These are phyloP conservation scores for Cheilinus undulatus DNA, from an alignment of 2,113 vertebrate species.

Conservation along the genomic window DNA sequence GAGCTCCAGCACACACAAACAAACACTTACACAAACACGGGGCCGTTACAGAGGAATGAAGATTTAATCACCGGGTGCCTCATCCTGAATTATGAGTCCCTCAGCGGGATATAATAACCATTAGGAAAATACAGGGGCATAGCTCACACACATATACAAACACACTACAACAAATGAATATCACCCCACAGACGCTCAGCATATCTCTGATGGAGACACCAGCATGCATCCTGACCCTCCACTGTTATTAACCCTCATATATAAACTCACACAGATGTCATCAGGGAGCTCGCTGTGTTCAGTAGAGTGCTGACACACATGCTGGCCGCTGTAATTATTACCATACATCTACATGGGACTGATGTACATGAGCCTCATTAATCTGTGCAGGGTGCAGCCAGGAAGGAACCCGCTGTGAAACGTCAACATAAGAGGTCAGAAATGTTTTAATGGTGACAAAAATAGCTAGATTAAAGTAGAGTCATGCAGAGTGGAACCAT, in stretches of 20 bases:
- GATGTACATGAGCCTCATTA: too few relatives aligned
- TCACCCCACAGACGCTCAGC: neutral
- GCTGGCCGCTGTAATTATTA: too few relatives aligned
- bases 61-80: conserved; percentile 64
- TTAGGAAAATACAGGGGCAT: conserved; percentile 9
- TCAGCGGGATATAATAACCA: neutral
- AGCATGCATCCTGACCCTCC: neutral
- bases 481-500: too few relatives aligned
- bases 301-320: too few relatives aligned
- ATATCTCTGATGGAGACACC: neutral
- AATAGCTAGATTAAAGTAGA: too few relatives aligned
- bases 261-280: neutral
- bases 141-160: conserved; percentile 8
- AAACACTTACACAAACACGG: conserved; percentile 8
- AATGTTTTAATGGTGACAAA: too few relatives aligned
- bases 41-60: conserved; percentile 48
- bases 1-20: neutral
- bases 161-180: conserved; percentile 19
- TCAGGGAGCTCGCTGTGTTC: too few relatives aligned
- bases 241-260: neutral
- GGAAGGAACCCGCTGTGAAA: too few relatives aligned
- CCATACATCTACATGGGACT: too few relatives aligned
- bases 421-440: too few relatives aligned
- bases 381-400: too few relatives aligned
- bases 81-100: conserved; percentile 55